Evolutionary conservation across 2,797 vertebrate genomes (phyloP).

Genomic region (Rhynchotus rufescens): DNA sequence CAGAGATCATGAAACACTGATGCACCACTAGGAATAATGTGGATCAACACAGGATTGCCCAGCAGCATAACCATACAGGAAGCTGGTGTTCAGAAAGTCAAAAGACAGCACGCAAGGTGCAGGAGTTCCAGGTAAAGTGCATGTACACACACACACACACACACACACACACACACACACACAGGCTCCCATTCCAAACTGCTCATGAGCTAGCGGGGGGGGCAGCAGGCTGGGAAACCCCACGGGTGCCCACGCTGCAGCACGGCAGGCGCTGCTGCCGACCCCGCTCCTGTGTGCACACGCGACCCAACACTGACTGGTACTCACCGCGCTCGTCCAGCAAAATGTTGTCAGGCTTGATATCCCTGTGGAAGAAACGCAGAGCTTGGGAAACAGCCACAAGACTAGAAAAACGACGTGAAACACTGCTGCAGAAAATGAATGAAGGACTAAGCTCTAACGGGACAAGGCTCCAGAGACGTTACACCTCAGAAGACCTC

Average conservation of each 20-base stretch:
- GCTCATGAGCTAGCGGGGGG: not conserved
- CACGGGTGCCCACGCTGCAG: too few relatives aligned
- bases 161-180: not conserved
- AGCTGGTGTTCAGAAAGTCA: not conserved
- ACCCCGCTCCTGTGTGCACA: accelerated
- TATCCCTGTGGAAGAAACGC: conserved; percentile 85
- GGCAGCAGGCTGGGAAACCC: too few relatives aligned
- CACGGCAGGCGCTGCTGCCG: not conserved
- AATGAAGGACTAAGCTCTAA: not conserved
- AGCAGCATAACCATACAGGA: accelerated
- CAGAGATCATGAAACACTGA: not conserved
- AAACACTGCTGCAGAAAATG: accelerated
- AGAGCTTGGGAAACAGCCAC: conserved; percentile 49
- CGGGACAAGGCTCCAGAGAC: not conserved
- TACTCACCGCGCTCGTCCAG: conserved; percentile 94
- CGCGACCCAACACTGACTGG: not conserved
- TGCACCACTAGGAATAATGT: not conserved
- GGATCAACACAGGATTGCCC: not conserved
- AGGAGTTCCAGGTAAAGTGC: not conserved
- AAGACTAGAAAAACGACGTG: not conserved
- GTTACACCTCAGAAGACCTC: too few relatives aligned
- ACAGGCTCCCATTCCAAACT: not conserved
- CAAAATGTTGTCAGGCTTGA: conserved; percentile 98
- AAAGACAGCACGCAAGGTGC: not conserved
- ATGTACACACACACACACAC: not conserved